These are phyloP conservation scores for Leptonema lineaticorne DNA, from an alignment of 1,140 invertebrate genomes.

Conservation along the genomic window DNA sequence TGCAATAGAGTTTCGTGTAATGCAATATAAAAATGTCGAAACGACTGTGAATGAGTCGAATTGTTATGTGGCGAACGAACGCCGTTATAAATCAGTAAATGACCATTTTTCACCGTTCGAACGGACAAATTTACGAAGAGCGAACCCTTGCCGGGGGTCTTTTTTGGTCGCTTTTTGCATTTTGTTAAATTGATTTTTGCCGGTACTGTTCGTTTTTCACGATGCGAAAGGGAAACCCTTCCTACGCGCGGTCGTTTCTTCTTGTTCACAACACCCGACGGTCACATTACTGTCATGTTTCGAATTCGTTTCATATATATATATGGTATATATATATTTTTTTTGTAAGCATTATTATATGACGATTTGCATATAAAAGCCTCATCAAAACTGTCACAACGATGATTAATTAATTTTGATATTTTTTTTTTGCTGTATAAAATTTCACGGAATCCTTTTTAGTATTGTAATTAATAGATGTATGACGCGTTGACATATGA, in stretches of 20 bases:
- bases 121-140: background rate
- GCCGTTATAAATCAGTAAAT: background rate
- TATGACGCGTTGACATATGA: no score
- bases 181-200: background rate
- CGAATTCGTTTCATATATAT: background rate
- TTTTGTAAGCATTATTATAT: background rate
- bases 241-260: slow-evolving; percentile 5
- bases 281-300: slow-evolving; percentile 24
- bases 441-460: no score
- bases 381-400: background rate
- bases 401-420: background rate
- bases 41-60: no score
- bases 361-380: slow-evolving; percentile 13
- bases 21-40: no score
- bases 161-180: background rate
- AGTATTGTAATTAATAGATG: no score
- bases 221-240: background rate
- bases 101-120: background rate
- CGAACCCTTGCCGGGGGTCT: no score
- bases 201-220: background rate
- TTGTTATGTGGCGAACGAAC: background rate
- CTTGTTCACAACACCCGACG: slow-evolving; percentile 22
- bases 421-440: no score
- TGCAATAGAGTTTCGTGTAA: no score
- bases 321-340: background rate